A percentile compares a stretch with the other conserved stretches of the same genome.
Evolutionary conservation across 2,797 vertebrate species (phyloP).

Genomic region (Remorina albescens): DNA sequence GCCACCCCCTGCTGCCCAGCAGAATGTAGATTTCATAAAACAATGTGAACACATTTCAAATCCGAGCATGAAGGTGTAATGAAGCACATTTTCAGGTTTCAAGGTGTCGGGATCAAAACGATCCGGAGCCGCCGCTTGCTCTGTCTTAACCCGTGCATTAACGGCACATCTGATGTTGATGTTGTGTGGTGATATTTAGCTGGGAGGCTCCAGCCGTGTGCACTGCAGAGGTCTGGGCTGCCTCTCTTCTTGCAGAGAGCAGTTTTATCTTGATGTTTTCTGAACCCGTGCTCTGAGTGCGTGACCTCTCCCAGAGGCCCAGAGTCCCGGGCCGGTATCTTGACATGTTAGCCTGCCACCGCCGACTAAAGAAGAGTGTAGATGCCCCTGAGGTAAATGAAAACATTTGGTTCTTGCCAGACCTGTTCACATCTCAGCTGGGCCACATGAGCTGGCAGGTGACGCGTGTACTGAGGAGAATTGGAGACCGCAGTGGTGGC

Average conservation of each 20-base stretch:
- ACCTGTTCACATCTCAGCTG: conserved; percentile 78
- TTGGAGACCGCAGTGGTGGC: conserved; percentile 73
- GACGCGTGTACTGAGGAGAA: conserved; percentile 78
- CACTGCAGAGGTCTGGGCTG: conserved; percentile 19
- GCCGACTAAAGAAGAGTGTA: conserved; percentile 75
- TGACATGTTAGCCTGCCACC: conserved; percentile 79
- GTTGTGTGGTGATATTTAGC: conserved; percentile 17
- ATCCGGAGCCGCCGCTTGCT: conserved; percentile 22
- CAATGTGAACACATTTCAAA: conserved; percentile 64
- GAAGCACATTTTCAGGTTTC: conserved; percentile 68
- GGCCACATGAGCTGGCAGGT: conserved; percentile 82
- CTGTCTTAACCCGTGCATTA: conserved; percentile 24
- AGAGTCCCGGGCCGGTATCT: conserved; percentile 68
- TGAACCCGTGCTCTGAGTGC: conserved; percentile 66
- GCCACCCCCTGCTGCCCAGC: conserved; percentile 70
- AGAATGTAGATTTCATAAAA: conserved; percentile 70
- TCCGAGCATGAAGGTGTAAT: conserved; percentile 65
- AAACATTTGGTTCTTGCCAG: conserved; percentile 85
- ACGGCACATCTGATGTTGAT: conserved; percentile 28
- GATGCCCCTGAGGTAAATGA: conserved; percentile 83
- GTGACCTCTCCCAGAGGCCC: conserved; percentile 73
- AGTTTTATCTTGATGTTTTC: conserved; percentile 62
- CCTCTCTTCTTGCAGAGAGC: conserved; percentile 15
- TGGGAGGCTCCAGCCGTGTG: not conserved
- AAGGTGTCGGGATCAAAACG: conserved; percentile 54